phyloP scores from a whole-genome alignment of 2,888 invertebrate species.

The Ptychoptera contaminata region DNA sequence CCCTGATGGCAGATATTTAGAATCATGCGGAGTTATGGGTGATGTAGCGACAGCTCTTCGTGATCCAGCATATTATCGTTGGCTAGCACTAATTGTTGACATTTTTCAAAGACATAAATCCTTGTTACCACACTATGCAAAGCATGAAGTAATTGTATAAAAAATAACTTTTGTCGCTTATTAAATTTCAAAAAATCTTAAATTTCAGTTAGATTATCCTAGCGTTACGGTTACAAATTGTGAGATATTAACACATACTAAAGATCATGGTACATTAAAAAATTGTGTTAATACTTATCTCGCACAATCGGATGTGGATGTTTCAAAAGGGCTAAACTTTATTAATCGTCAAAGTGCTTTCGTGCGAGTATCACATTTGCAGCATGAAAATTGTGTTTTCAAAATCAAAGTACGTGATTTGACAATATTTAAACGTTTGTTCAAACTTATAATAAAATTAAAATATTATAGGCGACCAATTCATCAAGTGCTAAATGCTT shows the following conservation, averaged over 20 bases:
- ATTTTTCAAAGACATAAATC: constrained; percentile 21
- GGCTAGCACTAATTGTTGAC: constrained; percentile 24
- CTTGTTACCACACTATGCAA: constrained; percentile 18
- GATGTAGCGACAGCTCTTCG: constrained; percentile 24
- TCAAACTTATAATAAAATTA: background rate
- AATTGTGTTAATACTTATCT: constrained; percentile 17
- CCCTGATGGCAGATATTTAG: constrained; percentile 41
- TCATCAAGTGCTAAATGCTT: background rate
- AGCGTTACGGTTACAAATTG: constrained; percentile 3
- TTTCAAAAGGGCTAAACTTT: constrained; percentile 24
- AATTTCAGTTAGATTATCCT: background rate
- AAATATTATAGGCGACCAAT: background rate
- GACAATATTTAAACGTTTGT: too few relatives aligned
- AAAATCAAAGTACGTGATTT: constrained; percentile 7
- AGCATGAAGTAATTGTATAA: constrained; percentile 12
- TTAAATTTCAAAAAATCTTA: background rate
- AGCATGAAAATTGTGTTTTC: constrained; percentile 18
- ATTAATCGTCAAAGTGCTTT: constrained; percentile 6
- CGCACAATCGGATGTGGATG: constrained; percentile 21
- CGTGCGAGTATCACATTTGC: constrained; percentile 19
- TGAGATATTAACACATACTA: constrained; percentile 6
- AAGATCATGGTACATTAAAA: constrained; percentile 1
- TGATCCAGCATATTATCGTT: constrained; percentile 27
- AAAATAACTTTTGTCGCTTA: background rate
- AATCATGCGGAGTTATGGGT: constrained; percentile 22